Evolutionary conservation across 2,113 vertebrate species (phyloP).

Genomic region (Dromiciops gliroides): DNA sequence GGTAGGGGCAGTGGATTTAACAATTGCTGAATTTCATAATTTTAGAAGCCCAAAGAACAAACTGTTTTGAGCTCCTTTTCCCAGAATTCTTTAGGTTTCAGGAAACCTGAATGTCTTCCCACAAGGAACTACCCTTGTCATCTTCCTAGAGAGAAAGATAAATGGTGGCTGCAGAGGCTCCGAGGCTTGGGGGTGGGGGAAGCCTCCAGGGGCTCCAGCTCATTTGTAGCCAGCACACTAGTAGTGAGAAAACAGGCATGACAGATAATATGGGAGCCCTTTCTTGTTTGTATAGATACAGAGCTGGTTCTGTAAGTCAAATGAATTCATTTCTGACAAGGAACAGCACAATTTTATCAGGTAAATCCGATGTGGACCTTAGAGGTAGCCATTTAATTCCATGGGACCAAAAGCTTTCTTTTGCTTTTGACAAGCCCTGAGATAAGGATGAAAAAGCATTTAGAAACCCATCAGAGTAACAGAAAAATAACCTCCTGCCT

Average conservation of each 20-base stretch:
- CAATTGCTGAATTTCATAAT: conserved; percentile 1
- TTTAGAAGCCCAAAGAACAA: conserved; percentile 24
- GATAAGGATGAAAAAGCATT: conserved; percentile 37
- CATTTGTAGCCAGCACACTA: conserved; percentile 44
- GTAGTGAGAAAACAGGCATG: conserved; percentile 31
- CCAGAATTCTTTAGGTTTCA: conserved; percentile 52
- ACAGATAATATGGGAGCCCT: background rate
- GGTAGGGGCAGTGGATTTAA: background rate
- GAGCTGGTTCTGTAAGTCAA: conserved; percentile 12
- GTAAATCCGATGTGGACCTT: background rate
- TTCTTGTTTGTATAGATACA: background rate
- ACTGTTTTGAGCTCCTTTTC: conserved; percentile 30
- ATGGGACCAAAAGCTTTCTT: background rate
- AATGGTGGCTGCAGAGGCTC: background rate
- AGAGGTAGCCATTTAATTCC: background rate
- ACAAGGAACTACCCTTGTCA: conserved; percentile 3
- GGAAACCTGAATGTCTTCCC: background rate
- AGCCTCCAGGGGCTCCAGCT: conserved; percentile 56
- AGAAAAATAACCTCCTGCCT: background rate
- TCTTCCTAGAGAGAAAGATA: conserved; percentile 34
- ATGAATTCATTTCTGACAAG: conserved; percentile 21
- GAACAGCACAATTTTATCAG: conserved; percentile 35
- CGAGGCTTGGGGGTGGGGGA: conserved; percentile 14
- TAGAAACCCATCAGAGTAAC: background rate
- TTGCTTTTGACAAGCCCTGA: conserved; percentile 31